Conservation (phyloP, 2,113 vertebrate species). For the Mastomys natalensis region DNA sequence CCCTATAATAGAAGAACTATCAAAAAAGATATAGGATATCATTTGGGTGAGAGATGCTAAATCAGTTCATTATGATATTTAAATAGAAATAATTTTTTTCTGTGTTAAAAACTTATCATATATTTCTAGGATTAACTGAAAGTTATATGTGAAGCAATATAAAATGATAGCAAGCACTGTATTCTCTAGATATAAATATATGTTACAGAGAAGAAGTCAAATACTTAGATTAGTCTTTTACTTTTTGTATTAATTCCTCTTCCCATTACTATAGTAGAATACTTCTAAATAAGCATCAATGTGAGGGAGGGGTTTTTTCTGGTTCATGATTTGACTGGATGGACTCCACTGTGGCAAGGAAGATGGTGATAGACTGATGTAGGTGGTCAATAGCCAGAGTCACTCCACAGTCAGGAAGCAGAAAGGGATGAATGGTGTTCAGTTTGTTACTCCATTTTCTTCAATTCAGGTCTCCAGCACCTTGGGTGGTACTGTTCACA, state of each 20-base stretch:
- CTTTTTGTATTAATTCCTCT: not conserved
- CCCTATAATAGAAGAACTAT: not conserved
- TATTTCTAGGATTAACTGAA: not conserved
- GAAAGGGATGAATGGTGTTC: not conserved
- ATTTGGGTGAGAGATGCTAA: not conserved
- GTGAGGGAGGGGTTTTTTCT: not conserved
- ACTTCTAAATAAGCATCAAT: not conserved
- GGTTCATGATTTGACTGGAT: not conserved
- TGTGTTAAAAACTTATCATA: not conserved
- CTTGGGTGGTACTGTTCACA: not conserved
- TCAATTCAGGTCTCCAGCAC: not conserved
- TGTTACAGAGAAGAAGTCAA: not conserved
- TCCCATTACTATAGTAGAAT: not conserved
- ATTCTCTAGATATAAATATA: not conserved
- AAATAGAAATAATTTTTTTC: not conserved
- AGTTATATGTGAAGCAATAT: not conserved
- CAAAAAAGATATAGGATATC: not conserved
- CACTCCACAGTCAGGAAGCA: not conserved
- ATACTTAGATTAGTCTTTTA: not conserved
- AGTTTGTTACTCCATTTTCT: not conserved
- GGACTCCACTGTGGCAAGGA: not conserved
- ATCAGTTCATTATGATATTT: not conserved
- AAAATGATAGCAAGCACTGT: not conserved
- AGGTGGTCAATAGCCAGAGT: not conserved
- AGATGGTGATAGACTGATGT: not conserved